Evolutionary conservation across 2,113 vertebrate species (phyloP).

Genomic region (Caranx melampygus): DNA sequence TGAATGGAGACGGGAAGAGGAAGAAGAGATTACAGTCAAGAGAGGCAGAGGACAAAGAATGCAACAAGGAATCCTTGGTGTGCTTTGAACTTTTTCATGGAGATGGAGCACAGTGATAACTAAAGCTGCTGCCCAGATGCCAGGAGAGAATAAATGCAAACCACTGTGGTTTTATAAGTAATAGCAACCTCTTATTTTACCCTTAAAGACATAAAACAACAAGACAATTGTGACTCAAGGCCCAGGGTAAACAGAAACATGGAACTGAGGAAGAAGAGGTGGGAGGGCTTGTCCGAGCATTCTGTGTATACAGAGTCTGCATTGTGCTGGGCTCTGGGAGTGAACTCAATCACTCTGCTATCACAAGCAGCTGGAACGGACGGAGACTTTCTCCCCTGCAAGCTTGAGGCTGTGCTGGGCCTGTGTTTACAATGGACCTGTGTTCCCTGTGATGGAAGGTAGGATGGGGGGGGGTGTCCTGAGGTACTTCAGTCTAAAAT

Average conservation of each 20-base stretch:
- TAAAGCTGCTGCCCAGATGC: constrained; percentile 28
- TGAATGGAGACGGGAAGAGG: constrained; percentile 1
- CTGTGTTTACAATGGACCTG: constrained; percentile 64
- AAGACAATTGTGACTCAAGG: constrained; percentile 44
- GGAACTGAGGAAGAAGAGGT: constrained; percentile 48
- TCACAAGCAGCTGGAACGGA: constrained; percentile 70
- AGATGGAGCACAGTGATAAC: constrained; percentile 50
- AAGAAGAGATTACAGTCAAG: constrained; percentile 31
- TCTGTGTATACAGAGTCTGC: constrained; percentile 59
- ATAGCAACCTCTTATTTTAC: constrained; percentile 17
- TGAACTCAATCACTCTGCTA: constrained; percentile 69
- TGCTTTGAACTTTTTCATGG: constrained; percentile 45
- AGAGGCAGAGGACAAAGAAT: constrained; percentile 35
- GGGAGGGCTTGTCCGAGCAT: constrained; percentile 37
- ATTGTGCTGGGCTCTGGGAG: constrained; percentile 61
- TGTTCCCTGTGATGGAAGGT: constrained; percentile 56
- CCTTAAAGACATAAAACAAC: constrained; percentile 35
- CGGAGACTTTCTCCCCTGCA: constrained; percentile 49
- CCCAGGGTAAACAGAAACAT: constrained; percentile 26
- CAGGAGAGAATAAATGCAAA: not conserved
- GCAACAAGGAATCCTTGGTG: constrained; percentile 50
- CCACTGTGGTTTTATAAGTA: constrained; percentile 16
- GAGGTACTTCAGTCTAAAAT: constrained; percentile 35
- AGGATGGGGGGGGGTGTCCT: constrained; percentile 10
- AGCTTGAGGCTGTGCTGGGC: constrained; percentile 31